These are phyloP conservation scores for Copidosoma floridanum DNA, from an alignment of 1,140 invertebrate genomes.

Conservation along the genomic window DNA sequence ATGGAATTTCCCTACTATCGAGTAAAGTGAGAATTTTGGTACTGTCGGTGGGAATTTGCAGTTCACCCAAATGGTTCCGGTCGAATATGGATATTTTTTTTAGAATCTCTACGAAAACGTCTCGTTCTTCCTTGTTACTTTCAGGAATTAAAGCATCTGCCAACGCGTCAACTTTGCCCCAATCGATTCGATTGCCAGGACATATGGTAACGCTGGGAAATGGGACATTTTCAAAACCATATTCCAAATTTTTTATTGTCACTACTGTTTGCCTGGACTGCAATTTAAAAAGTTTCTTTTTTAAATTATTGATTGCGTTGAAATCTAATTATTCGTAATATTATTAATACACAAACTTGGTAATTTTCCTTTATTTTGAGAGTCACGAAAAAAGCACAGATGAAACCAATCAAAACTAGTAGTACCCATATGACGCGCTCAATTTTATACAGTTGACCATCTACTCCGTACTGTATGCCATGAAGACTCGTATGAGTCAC, in stretches of 20 bases:
- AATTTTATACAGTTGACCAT: not conserved
- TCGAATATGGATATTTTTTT: not conserved
- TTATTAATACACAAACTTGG: not conserved
- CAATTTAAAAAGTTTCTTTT: not conserved
- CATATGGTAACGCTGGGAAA: slow-evolving; percentile 3
- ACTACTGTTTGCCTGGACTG: not conserved
- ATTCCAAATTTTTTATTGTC: not conserved
- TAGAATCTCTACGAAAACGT: not conserved
- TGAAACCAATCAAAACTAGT: not conserved
- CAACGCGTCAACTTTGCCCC: not conserved
- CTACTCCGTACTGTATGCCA: not conserved
- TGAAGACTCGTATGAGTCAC: not conserved
- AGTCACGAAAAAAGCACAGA: not conserved
- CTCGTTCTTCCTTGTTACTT: not conserved
- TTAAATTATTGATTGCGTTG: not conserved
- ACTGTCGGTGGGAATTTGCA: not conserved
- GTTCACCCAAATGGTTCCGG: too few relatives aligned
- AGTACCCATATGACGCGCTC: not conserved
- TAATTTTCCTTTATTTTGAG: not conserved
- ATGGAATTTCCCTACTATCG: too few relatives aligned
- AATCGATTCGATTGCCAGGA: not conserved
- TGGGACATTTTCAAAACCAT: not conserved
- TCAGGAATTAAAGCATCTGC: not conserved
- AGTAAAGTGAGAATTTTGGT: too few relatives aligned
- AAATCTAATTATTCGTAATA: not conserved